Base-by-base conservation (phyloP, 2,113 vertebrate species). In the Ailuropoda melanoleuca region DNA sequence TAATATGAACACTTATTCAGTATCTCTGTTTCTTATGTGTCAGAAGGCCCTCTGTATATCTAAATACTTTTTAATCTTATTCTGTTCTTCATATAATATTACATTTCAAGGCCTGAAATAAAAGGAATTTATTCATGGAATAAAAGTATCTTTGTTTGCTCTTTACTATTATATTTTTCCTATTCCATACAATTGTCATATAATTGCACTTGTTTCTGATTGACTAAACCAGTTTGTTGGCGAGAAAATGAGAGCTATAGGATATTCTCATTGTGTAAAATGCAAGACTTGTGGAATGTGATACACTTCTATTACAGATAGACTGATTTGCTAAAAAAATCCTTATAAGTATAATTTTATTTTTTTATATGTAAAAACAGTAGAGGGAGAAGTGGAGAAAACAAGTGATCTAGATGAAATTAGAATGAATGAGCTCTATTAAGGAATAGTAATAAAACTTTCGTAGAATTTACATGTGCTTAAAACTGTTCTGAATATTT, bases 1-100 rank as follows among this genome's bases (percentile, higher is more conserved):
- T 55, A 84, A 85, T 86, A 87, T 87, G 62, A 82, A 91, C 26
- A 85, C 13, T 37, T 95, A 60, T 62, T 80, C 58, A 39, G 12
- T 48, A 82, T 75, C 17, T 34, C 39, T 43, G 8, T 83, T 95
- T 96, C 66, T 78, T 66, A 75, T 5, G 91, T 14, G 26, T 84
- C 31, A 84, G 46, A 88, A 93, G 9, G 56, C 12, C 14, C 2
- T 5, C 46, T 37, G 2, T 88, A 4, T 91, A 88, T 68, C 17
- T 88, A 92, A 77, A 88, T 92, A 50, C 23, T 95, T 86, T 92
- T 88, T 75, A 97, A 90, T 80, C 39, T 66, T 88, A 48, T 23
- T 46, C 46, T 95, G 89, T 87, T 50, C 29, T 87, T 93, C 4
- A 3, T 46, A 43, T 26, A 92, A 87, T 97, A 90, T 92, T 93